phyloP scores from a whole-genome alignment of 2,797 vertebrate species.

The Perodicticus potto region DNA sequence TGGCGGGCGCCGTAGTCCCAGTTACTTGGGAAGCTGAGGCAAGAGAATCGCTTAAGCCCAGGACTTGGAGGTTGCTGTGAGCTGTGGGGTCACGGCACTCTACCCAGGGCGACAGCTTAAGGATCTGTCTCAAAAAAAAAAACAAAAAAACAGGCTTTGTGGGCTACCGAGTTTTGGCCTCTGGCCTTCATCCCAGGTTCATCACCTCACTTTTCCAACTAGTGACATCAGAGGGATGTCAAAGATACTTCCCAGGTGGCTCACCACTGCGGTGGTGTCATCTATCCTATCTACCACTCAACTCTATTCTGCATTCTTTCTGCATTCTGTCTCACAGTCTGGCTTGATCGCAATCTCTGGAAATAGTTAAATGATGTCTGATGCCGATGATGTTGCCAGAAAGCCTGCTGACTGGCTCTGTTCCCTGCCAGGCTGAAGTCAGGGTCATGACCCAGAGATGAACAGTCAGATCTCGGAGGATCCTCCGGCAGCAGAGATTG shows the following conservation, averaged over 20 bases:
- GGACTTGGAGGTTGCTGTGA: no score
- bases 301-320: background rate
- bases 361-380: background rate
- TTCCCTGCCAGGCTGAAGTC: background rate
- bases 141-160: background rate
- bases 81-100: no score
- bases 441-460: background rate
- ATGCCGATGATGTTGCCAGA: background rate
- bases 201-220: background rate
- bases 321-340: background rate
- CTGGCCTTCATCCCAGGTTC: background rate
- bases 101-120: no score
- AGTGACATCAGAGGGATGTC: background rate
- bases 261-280: background rate
- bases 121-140: no score
- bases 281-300: background rate
- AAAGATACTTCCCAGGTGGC: fast-evolving
- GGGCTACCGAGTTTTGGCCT: background rate
- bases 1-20: no score
- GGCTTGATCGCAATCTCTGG: background rate
- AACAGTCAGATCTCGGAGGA: background rate
- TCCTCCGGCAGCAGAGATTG: background rate
- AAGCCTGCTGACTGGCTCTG: background rate
- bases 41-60: no score
- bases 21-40: no score